phyloP scores from a whole-genome alignment of 2,113 vertebrate species.

The Eretmochelys imbricata region DNA sequence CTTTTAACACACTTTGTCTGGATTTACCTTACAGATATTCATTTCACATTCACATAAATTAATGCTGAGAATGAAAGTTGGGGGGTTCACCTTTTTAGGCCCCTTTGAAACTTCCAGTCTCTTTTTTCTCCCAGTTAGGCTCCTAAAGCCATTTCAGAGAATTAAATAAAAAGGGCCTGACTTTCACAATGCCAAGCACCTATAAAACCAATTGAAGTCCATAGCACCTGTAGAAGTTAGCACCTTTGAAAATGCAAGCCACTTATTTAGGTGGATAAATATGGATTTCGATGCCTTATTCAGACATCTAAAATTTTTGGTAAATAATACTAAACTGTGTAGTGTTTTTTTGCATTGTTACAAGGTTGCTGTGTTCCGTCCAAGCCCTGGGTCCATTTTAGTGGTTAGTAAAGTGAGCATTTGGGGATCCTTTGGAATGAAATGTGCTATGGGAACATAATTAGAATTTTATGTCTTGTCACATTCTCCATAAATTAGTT shows the following conservation, averaged over 20 bases:
- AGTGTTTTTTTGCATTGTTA: not conserved
- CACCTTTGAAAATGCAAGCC: not conserved
- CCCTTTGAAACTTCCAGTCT: not conserved
- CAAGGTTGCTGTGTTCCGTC: not conserved
- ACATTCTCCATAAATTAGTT: not conserved
- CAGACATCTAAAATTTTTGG: slow-evolving; percentile 35
- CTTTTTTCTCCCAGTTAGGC: not conserved
- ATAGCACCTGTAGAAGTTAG: not conserved
- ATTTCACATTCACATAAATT: too few species aligned
- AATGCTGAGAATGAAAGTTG: too few species aligned
- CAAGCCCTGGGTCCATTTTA: not conserved
- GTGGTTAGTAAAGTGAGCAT: not conserved
- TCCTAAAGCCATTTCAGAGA: not conserved
- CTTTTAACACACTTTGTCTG: not conserved
- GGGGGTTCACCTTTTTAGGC: not conserved
- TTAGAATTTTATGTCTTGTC: not conserved
- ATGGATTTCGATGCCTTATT: not conserved
- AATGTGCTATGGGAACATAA: not conserved
- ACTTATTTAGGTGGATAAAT: not conserved
- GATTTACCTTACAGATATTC: not conserved
- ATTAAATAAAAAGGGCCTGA: not conserved
- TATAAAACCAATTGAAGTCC: not conserved
- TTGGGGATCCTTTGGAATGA: not conserved
- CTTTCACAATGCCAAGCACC: not conserved
- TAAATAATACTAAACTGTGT: not conserved